Conservation (phyloP, 2,797 vertebrate species). For the Notoglanidium macrostoma region DNA sequence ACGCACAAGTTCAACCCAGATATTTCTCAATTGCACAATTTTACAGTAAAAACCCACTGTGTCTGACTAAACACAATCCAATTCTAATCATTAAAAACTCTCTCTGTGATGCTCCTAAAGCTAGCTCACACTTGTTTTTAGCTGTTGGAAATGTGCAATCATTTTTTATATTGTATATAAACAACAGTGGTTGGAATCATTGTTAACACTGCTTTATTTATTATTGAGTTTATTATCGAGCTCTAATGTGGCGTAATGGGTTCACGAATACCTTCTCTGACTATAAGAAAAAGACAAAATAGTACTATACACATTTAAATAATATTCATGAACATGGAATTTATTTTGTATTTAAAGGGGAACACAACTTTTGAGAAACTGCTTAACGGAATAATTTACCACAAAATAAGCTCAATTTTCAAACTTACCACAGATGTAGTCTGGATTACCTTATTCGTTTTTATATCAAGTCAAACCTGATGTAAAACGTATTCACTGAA, state of each 20-base stretch:
- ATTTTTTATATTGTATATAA: too few relatives aligned
- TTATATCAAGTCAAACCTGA: neutral
- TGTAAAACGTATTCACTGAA: neutral
- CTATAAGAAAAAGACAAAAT: neutral
- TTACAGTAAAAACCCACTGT: neutral
- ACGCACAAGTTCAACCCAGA: conserved; percentile 12
- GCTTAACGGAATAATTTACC: neutral
- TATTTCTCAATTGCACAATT: neutral
- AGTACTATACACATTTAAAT: neutral
- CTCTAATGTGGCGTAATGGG: neutral
- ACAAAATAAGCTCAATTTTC: neutral
- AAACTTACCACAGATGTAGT: neutral
- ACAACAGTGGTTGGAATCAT: neutral
- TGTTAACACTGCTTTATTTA: neutral
- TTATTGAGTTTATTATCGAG: neutral
- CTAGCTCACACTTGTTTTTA: neutral
- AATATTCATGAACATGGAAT: neutral
- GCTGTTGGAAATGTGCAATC: neutral
- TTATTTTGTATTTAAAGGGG: neutral
- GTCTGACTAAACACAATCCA: neutral
- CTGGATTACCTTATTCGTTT: neutral
- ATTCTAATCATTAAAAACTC: neutral
- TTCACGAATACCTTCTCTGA: neutral
- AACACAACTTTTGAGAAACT: neutral
- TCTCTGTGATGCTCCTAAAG: neutral